Conservation (phyloP, 2,797 vertebrate genomes). For the Thalassophryne amazonica region DNA sequence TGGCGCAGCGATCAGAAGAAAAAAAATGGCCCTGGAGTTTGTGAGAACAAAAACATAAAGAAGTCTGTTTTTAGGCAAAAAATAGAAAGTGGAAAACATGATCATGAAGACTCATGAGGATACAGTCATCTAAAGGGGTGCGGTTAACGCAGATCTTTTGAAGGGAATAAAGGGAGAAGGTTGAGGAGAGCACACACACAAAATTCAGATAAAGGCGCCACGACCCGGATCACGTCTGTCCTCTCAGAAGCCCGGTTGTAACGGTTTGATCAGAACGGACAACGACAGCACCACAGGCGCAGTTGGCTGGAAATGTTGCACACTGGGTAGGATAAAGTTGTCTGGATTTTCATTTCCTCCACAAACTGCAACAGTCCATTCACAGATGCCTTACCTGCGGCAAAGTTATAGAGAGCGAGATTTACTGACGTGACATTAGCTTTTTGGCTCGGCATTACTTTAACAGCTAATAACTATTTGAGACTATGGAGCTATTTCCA, state of each 20-base stretch:
- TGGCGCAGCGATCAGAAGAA: constrained; percentile 1
- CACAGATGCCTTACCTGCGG: constrained; percentile 64
- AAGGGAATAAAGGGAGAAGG: not conserved
- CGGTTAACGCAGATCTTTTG: constrained; percentile 20
- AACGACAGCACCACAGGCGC: constrained; percentile 1
- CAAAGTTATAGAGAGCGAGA: constrained; percentile 54
- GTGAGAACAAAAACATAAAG: constrained; percentile 16
- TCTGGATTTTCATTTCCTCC: constrained; percentile 30
- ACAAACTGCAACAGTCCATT: no score
- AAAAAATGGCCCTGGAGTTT: constrained; percentile 6
- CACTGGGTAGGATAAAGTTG: constrained; percentile 2
- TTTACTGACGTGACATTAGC: constrained; percentile 68
- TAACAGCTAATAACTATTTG: constrained; percentile 57
- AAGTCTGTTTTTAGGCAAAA: constrained; percentile 40
- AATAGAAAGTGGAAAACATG: constrained; percentile 36
- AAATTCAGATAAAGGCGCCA: constrained; percentile 17
- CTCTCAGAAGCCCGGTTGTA: constrained; percentile 44
- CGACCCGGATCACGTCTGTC: constrained; percentile 28
- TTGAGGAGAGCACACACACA: not conserved
- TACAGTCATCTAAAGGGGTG: constrained; percentile 8
- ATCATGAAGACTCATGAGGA: constrained; percentile 24
- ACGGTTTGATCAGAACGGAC: constrained; percentile 11
- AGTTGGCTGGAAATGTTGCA: not conserved
- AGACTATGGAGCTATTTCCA: constrained; percentile 32
- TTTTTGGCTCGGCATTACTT: constrained; percentile 58